These are phyloP conservation scores for Rhynchophorus ferrugineus DNA, from an alignment of 1,140 invertebrate species.

Conservation along the genomic window DNA sequence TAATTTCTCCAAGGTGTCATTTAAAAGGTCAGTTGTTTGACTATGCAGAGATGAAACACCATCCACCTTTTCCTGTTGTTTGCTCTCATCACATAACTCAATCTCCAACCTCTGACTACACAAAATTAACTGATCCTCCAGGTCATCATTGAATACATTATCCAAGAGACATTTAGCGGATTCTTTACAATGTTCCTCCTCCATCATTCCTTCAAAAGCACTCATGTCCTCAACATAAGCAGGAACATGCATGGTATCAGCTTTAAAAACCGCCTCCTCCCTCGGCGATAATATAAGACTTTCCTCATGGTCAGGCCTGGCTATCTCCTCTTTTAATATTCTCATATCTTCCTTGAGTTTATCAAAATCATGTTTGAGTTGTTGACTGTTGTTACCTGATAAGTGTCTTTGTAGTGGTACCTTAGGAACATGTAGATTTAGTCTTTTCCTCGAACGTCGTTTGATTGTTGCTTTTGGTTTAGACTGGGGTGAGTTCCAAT, in stretches of 20 bases:
- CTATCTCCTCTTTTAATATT: conserved; percentile 32
- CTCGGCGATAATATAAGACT: conserved; percentile 26
- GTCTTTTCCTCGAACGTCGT: conserved; percentile 25
- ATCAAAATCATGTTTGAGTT: conserved; percentile 29
- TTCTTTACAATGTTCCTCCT: background rate
- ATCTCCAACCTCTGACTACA: conserved; percentile 33
- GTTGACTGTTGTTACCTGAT: conserved; percentile 26
- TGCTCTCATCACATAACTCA: conserved; percentile 16
- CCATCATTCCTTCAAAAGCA: background rate
- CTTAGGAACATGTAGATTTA: conserved; percentile 28
- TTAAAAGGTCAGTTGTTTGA: conserved; percentile 8
- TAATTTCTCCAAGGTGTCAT: conserved; percentile 31
- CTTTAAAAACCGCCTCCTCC: conserved; percentile 28
- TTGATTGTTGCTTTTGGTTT: conserved; percentile 20
- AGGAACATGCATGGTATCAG: background rate
- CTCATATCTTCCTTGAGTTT: conserved; percentile 34
- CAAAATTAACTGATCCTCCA: conserved; percentile 33
- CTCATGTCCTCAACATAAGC: background rate
- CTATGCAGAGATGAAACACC: background rate
- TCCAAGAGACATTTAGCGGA: conserved; percentile 20
- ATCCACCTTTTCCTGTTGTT: background rate
- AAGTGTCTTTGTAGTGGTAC: conserved; percentile 26
- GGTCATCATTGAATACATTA: conserved; percentile 32
- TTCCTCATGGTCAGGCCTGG: conserved; percentile 29
- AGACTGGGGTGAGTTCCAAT: conserved; percentile 37